A percentile compares a stretch with the other conserved stretches of the same genome.
Evolutionary conservation across 1,140 invertebrate species (phyloP).

Genomic region (Diachasmimorpha longicaudata): DNA sequence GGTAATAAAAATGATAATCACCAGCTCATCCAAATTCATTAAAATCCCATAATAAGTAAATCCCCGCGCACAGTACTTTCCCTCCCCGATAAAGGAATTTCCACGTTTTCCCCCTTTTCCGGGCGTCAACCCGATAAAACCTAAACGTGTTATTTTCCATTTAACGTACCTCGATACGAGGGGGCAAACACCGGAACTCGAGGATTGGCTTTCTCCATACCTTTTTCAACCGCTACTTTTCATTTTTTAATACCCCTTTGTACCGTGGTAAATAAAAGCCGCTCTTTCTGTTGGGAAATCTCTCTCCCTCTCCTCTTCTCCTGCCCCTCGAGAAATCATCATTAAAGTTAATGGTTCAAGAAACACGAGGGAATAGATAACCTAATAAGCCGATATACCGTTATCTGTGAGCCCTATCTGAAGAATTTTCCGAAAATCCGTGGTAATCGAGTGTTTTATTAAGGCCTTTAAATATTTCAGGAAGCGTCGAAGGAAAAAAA

Average conservation of each 20-base stretch:
- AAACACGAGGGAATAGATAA: not conserved
- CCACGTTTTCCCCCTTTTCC: not conserved
- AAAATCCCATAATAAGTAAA: not conserved
- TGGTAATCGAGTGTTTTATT: too few species aligned
- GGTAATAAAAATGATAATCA: not conserved
- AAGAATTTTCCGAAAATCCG: not conserved
- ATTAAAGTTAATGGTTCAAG: not conserved
- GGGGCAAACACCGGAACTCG: slow-evolving; percentile 3
- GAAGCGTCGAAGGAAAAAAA: not conserved
- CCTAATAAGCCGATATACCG: not conserved
- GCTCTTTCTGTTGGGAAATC: not conserved
- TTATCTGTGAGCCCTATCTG: not conserved
- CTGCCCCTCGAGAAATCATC: not conserved
- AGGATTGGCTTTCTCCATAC: slow-evolving; percentile 6
- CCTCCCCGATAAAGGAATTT: not conserved
- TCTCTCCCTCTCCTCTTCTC: not conserved
- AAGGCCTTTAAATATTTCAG: not conserved
- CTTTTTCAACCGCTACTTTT: not conserved
- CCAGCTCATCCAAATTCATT: not conserved
- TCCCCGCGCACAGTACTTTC: not conserved
- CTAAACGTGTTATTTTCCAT: not conserved
- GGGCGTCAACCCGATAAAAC: not conserved
- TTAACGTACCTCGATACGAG: not conserved
- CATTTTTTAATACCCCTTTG: slow-evolving; percentile 8
- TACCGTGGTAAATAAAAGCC: not conserved